Conservation (phyloP, 2,888 invertebrate genomes). For the Lasius fuliginosus region DNA sequence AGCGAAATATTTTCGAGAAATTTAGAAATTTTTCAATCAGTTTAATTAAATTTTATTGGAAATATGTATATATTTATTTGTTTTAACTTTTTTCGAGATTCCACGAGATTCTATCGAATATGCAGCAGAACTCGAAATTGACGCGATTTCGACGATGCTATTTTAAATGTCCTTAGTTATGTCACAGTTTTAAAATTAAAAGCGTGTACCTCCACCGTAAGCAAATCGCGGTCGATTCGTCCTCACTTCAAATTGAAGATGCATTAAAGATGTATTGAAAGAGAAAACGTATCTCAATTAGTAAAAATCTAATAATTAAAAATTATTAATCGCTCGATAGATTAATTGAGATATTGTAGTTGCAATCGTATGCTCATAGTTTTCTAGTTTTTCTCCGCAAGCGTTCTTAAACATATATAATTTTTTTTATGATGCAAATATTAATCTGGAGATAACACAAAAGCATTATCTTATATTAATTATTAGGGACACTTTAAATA, state of each 20-base stretch:
- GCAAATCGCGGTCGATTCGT: background rate
- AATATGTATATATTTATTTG: background rate
- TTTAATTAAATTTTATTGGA: background rate
- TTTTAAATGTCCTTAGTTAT: conserved; percentile 28
- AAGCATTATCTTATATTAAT: conserved; percentile 12
- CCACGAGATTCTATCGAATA: too few species aligned
- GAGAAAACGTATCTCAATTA: background rate
- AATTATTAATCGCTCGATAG: background rate
- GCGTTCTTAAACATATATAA: background rate
- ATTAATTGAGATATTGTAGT: background rate
- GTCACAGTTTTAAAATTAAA: conserved; percentile 42
- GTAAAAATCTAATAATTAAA: background rate
- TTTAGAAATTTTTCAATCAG: background rate
- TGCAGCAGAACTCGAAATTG: background rate
- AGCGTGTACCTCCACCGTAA: background rate
- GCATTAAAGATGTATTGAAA: background rate
- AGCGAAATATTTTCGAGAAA: background rate
- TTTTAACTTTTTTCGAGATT: background rate
- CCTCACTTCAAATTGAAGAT: background rate
- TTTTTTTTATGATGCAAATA: conserved; percentile 5
- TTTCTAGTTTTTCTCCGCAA: background rate
- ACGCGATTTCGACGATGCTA: background rate
- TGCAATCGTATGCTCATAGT: background rate
- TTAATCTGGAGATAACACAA: background rate
- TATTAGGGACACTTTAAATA: conserved; percentile 30